phyloP scores from a whole-genome alignment of 2,113 vertebrate genomes.

The Lepidothrix coronata region DNA sequence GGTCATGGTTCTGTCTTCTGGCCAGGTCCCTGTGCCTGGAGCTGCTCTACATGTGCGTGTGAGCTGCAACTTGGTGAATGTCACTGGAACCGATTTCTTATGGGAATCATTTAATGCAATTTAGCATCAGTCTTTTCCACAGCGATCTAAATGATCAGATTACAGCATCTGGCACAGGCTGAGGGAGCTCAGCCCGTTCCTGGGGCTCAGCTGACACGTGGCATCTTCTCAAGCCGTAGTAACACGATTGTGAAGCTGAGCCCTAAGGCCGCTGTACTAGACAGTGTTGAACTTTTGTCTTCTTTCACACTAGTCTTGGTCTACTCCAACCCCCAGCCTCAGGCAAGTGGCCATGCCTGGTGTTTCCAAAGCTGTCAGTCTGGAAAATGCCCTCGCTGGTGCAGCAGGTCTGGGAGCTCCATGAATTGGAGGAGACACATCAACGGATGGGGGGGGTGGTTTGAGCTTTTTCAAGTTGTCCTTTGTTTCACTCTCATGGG shows the following conservation, averaged over 20 bases:
- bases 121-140: not conserved
- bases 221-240: not conserved
- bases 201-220: constrained; percentile 29
- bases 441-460: not conserved
- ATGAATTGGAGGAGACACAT: not conserved
- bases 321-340: not conserved
- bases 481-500: constrained; percentile 13
- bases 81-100: not conserved
- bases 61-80: not conserved
- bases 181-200: not conserved
- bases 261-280: rapidly evolving
- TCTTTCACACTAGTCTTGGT: not conserved
- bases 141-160: not conserved
- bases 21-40: not conserved
- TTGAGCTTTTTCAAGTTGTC: not conserved
- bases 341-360: not conserved
- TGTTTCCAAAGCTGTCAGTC: not conserved
- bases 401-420: not conserved
- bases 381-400: not conserved
- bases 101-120: constrained; percentile 2
- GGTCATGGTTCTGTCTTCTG: not conserved
- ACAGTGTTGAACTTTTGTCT: not conserved
- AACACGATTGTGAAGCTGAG: not conserved
- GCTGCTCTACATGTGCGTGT: not conserved
- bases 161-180: constrained; percentile 19